These are phyloP conservation scores for Thecophora atra DNA, from an alignment of 2,888 invertebrate genomes.

Conservation along the genomic window DNA sequence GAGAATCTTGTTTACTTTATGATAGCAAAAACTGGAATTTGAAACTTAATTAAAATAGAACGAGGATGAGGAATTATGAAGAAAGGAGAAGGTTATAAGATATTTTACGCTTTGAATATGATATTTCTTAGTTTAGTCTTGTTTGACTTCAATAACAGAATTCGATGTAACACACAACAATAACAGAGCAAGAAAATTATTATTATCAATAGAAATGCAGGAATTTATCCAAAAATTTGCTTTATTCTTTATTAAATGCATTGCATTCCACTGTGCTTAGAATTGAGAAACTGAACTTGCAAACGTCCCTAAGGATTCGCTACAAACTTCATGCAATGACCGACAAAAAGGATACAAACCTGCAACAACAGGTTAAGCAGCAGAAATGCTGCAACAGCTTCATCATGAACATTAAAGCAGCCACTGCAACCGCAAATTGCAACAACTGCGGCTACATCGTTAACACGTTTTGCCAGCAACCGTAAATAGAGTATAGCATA, in stretches of 20 bases:
- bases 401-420: slow-evolving; percentile 18
- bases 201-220: no score
- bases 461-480: slow-evolving; percentile 21
- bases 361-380: slow-evolving; percentile 10
- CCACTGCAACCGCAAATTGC: slow-evolving; percentile 24
- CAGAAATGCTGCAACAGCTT: neutral
- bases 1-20: no score
- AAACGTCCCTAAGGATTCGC: neutral
- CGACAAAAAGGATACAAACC: slow-evolving; percentile 10
- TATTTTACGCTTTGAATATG: no score
- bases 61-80: no score
- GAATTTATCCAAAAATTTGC: no score
- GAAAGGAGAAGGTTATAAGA: no score
- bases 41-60: no score
- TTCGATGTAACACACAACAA: no score
- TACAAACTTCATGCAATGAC: slow-evolving; percentile 7
- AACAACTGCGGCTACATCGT: slow-evolving; percentile 25
- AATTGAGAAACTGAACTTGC: neutral
- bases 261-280: neutral
- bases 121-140: no score
- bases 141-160: no score
- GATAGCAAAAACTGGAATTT: no score
- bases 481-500: slow-evolving; percentile 12
- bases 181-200: no score
- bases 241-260: neutral